A percentile compares a stretch with the other conserved stretches of the same genome.
These are phyloP conservation scores for Stenchaetothrips biformis DNA, from an alignment of 2,888 invertebrate species.

Conservation along the genomic window DNA sequence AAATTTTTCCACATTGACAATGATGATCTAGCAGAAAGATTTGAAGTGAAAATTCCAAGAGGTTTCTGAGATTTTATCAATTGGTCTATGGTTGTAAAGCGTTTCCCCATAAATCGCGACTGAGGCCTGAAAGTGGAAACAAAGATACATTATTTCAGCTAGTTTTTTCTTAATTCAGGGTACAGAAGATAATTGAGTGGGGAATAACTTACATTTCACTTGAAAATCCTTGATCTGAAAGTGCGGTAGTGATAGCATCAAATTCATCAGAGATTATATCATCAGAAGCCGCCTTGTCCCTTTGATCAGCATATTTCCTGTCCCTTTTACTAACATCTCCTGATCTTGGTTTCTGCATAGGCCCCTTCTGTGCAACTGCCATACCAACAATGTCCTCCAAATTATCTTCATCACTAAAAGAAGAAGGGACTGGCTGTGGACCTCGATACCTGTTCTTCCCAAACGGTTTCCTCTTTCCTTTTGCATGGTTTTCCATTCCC, in stretches of 20 bases:
- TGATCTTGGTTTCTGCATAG: constrained; percentile 48
- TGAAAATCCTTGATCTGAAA: not conserved
- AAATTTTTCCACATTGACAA: constrained; percentile 65
- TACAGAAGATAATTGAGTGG: not conserved
- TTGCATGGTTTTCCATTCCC: constrained; percentile 38
- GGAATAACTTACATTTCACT: not conserved
- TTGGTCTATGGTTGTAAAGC: not conserved
- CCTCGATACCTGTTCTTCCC: constrained; percentile 32
- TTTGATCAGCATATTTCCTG: not conserved
- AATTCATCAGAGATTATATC: too few relatives aligned
- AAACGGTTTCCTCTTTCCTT: constrained; percentile 32
- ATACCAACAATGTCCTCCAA: too few relatives aligned
- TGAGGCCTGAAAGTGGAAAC: not conserved
- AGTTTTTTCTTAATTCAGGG: too few relatives aligned
- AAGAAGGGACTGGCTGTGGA: not conserved
- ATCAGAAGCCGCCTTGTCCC: too few relatives aligned
- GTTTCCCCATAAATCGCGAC: not conserved
- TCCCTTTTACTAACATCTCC: constrained; percentile 36
- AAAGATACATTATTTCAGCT: not conserved
- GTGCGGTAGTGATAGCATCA: not conserved
- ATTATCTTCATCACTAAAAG: not conserved
- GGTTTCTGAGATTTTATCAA: constrained; percentile 47
- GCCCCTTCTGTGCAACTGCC: too few relatives aligned
- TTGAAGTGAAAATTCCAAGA: constrained; percentile 58
- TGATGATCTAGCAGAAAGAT: constrained; percentile 37